Base-by-base conservation (phyloP, 1,140 invertebrate genomes). In the Drosophila prosaltans region DNA sequence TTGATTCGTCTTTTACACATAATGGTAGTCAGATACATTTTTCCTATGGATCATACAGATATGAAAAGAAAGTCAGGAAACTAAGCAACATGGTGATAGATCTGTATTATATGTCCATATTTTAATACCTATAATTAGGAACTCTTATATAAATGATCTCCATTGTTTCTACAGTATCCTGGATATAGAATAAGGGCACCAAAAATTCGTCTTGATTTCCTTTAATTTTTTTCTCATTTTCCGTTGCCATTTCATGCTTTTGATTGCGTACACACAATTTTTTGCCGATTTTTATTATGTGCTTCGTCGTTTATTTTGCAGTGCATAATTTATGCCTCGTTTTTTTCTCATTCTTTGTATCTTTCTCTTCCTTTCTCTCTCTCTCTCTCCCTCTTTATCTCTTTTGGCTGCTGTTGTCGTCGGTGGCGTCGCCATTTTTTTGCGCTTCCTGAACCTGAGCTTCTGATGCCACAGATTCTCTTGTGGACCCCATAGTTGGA, bases 261-360 rank as follows among this genome's bases (percentile, higher is more conserved):
- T 88, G 83, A 88, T 88, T 82, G 82, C 82, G 79, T 77, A 80
- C 72, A 82, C 69, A 82, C 8, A 26, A 80, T 88, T 88, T 86
- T 88, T 86, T 83, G 64, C 65, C 76, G 69, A 88, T 88, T 88
- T 86, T 86, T 83, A 86, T 86, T 82, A 72, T 86, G 72, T 66
- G 67, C 65, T 64, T 86, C 65, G 83, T 80, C 73, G 83, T 83
- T 83, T 86, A 88, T 86, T 86, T 88, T 89, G 67, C 83, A 86
- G 83, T 88, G 83, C 84, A 86, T 86, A 88, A 86, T 86, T 86
- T 88, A 86, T 88, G 76, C 84, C 72, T 41, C 51, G 32, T 36
- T 36, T n/a, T 41, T 21, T 16, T 24, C 32, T 58, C n/a, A 9
- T 54, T 48, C 41, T 62, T 51, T 39, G 16, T 32, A 24, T 65